Percentiles rank a stretch among this genome's conserved stretches.
These are phyloP conservation scores for Steinernema hermaphroditum DNA, from an alignment of 2,888 invertebrate species.

Conservation along the genomic window DNA sequence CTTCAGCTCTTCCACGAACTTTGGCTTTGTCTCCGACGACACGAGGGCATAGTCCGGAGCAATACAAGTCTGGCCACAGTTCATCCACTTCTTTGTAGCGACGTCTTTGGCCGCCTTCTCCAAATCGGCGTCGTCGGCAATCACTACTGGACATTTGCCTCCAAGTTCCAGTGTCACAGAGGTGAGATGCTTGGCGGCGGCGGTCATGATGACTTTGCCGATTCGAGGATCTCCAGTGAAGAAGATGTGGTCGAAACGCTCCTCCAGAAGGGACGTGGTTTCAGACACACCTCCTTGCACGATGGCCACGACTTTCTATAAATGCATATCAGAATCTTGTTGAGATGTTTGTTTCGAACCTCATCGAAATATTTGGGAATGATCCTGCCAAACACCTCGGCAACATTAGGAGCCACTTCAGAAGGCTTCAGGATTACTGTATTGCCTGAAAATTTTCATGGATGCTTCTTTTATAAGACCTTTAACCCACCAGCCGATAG, in stretches of 20 bases:
- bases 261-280: conserved; percentile 79
- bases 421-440: conserved; percentile 62
- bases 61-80: conserved; percentile 67
- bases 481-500: conserved; percentile 57
- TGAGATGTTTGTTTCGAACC: too few relatives aligned
- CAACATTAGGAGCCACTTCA: conserved; percentile 51
- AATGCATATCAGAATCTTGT: conserved; percentile 41
- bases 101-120: conserved; percentile 78
- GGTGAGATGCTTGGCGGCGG: conserved; percentile 84
- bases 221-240: conserved; percentile 81
- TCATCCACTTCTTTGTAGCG: conserved; percentile 84
- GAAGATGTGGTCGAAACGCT: conserved; percentile 91
- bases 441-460: conserved; percentile 49
- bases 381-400: conserved; percentile 47
- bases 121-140: conserved; percentile 79
- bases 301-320: conserved; percentile 80
- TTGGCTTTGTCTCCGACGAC: neutral
- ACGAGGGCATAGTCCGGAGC: conserved; percentile 35
- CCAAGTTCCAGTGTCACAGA: conserved; percentile 89
- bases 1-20: neutral
- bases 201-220: conserved; percentile 83
- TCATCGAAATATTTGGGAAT: conserved; percentile 53
- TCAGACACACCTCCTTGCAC: conserved; percentile 81
- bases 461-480: neutral
- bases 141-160: conserved; percentile 79